Evolutionary conservation across 2,113 vertebrate genomes (phyloP).

Genomic region (Larimichthys crocea): DNA sequence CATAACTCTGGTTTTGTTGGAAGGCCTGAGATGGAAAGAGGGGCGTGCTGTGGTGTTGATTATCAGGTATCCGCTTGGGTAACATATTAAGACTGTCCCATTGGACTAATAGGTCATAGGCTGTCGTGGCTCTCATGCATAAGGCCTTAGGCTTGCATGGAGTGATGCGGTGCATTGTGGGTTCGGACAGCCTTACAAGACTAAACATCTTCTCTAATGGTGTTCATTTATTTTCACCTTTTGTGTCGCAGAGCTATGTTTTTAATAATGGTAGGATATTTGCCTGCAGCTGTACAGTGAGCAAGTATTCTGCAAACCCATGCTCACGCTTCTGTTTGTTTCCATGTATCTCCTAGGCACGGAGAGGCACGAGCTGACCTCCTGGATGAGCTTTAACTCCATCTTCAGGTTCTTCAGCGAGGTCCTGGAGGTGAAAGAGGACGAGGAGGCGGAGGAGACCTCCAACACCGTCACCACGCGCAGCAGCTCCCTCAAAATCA

Average conservation of each 20-base stretch:
- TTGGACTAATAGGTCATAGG: conserved; percentile 74
- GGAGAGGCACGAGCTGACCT: conserved; percentile 95
- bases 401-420: conserved; percentile 93
- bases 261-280: conserved; percentile 9
- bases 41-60: conserved; percentile 66
- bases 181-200: conserved; percentile 1
- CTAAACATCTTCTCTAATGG: conserved; percentile 7
- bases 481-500: conserved; percentile 92
- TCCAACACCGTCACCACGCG: conserved; percentile 85
- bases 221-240: conserved; percentile 7
- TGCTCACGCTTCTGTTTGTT: conserved; percentile 6
- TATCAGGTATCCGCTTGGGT: conserved; percentile 79
- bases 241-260: background rate
- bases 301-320: conserved; percentile 8
- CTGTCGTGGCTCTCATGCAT: conserved; percentile 71
- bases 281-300: conserved; percentile 6
- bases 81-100: conserved; percentile 73
- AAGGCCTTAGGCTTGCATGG: conserved; percentile 30
- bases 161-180: conserved; percentile 32
- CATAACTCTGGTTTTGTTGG: conserved; percentile 73
- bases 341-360: conserved; percentile 85
- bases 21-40: conserved; percentile 66
- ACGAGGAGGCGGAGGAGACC: conserved; percentile 83
- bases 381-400: conserved; percentile 95
- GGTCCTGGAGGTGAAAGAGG: conserved; percentile 87